phyloP scores from a whole-genome alignment of 2,113 vertebrate genomes.

The Halcyon senegalensis region DNA sequence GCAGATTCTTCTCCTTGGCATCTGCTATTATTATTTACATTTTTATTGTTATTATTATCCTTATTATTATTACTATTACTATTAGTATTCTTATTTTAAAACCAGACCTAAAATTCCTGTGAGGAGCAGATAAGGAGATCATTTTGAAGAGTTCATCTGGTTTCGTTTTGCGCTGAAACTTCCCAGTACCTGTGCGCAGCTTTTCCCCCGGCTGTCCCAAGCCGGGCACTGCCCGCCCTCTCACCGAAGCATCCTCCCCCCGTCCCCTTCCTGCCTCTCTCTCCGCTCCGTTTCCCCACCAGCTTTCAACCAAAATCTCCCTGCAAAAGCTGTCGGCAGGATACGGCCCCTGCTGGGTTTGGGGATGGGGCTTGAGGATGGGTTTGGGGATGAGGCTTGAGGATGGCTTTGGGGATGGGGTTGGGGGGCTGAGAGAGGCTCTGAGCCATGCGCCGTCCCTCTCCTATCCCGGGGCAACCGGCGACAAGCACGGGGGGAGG shows the following conservation, averaged over 20 bases:
- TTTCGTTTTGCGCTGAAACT: constrained; percentile 70
- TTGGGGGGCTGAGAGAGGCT: neutral
- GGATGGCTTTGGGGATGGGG: neutral
- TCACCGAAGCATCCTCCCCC: neutral
- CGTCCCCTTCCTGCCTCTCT: neutral
- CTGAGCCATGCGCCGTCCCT: neutral
- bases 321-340: neutral
- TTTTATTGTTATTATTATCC: neutral
- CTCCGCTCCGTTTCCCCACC: neutral
- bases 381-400: neutral
- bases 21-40: neutral
- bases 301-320: neutral
- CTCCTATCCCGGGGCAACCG: neutral
- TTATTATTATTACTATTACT: neutral
- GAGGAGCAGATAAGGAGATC: constrained; percentile 54
- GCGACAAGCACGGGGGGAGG: neutral
- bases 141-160: constrained; percentile 72
- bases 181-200: neutral
- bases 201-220: neutral
- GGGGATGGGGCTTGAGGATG: neutral
- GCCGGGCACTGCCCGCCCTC: neutral
- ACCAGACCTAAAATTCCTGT: constrained; percentile 19
- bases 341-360: neutral
- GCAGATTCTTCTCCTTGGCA: neutral
- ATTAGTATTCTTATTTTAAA: neutral